Evolutionary conservation across 1,140 invertebrate species (phyloP).

Genomic region (Sinella curviseta): DNA sequence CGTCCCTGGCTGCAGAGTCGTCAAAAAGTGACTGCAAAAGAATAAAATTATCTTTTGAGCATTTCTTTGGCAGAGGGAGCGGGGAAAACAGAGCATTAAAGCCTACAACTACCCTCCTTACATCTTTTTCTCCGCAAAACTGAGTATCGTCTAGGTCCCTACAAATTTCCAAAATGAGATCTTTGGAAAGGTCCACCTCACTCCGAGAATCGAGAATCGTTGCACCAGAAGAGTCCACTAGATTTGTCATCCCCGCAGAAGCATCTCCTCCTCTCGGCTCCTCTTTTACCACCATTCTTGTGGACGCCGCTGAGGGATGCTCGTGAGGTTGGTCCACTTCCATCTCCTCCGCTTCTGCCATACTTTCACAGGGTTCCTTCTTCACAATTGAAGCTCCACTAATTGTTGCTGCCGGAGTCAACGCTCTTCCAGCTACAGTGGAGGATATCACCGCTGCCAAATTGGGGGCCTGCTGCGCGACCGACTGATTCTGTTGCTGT

Average conservation of each 20-base stretch:
- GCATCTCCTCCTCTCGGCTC: not conserved
- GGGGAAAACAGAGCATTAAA: not conserved
- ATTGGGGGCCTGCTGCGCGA: slow-evolving; percentile 23
- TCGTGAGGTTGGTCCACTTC: slow-evolving; percentile 35
- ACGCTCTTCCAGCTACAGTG: slow-evolving; percentile 28
- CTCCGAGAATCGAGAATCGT: not conserved
- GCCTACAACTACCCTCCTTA: slow-evolving; percentile 53
- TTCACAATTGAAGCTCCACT: slow-evolving; percentile 45
- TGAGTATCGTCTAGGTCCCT: slow-evolving; percentile 72
- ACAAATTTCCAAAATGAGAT: slow-evolving; percentile 73
- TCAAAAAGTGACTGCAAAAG: slow-evolving; percentile 67
- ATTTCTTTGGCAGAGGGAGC: not conserved
- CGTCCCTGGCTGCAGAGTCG: slow-evolving; percentile 82
- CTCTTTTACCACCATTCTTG: slow-evolving; percentile 42
- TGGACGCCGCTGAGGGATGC: slow-evolving; percentile 47
- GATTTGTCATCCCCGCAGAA: not conserved
- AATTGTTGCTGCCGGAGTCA: slow-evolving; percentile 44
- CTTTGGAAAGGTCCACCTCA: slow-evolving; percentile 59
- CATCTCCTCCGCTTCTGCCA: slow-evolving; percentile 39
- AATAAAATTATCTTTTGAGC: not conserved
- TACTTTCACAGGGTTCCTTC: slow-evolving; percentile 43
- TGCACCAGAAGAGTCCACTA: not conserved
- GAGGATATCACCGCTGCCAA: not conserved
- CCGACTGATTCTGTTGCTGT: slow-evolving; percentile 41
- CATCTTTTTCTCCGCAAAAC: slow-evolving; percentile 79